These are phyloP conservation scores for Chiroxiphia lanceolata DNA, from an alignment of 2,797 vertebrate species.

Conservation along the genomic window DNA sequence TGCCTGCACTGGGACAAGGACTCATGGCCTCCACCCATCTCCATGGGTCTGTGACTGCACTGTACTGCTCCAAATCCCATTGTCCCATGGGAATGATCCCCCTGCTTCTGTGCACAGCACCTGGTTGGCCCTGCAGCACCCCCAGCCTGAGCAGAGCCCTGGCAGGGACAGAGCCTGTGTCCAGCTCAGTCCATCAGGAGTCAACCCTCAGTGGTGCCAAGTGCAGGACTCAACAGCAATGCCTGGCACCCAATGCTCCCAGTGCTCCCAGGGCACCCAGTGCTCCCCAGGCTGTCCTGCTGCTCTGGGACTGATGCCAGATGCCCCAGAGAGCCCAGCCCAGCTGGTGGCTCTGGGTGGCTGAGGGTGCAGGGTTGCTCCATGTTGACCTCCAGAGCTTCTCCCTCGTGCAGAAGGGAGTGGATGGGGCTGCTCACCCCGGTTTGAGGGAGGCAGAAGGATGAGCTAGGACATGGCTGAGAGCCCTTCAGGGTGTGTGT, in stretches of 20 bases:
- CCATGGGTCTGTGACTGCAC: neutral
- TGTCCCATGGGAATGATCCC: neutral
- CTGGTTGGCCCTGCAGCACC: neutral
- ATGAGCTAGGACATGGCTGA: fast-evolving
- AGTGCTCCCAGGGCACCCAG: neutral
- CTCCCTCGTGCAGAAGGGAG: fast-evolving
- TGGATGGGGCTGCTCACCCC: neutral
- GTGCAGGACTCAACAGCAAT: fast-evolving
- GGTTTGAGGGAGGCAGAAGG: neutral
- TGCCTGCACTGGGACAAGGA: fast-evolving
- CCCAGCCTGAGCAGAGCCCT: neutral
- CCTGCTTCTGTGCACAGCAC: fast-evolving
- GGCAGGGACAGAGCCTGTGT: neutral
- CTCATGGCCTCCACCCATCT: fast-evolving
- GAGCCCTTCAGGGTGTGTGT: neutral
- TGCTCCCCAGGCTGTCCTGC: fast-evolving
- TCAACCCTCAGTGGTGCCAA: neutral
- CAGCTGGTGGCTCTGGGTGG: neutral
- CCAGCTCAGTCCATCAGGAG: neutral
- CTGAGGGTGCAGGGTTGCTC: neutral
- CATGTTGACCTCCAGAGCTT: neutral
- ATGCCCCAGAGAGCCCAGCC: neutral
- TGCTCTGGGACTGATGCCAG: neutral
- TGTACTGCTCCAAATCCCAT: neutral
- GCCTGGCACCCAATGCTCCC: neutral